A percentile compares a stretch with the other conserved stretches of the same genome.
Evolutionary conservation across 2,113 vertebrate species (phyloP).

Genomic region (Dissostichus mawsoni): DNA sequence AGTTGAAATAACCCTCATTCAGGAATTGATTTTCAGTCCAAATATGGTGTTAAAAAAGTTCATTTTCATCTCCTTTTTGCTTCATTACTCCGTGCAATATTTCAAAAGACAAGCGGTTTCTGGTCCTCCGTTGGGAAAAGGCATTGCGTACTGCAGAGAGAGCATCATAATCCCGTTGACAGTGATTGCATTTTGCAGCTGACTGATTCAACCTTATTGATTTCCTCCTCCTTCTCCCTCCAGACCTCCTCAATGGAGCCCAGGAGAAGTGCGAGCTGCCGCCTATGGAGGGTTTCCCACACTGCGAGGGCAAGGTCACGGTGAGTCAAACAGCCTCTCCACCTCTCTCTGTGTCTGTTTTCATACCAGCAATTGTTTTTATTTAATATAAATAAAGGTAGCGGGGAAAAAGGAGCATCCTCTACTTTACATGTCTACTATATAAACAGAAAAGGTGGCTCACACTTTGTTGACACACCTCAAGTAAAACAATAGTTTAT

Average conservation of each 20-base stretch:
- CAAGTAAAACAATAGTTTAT: background rate
- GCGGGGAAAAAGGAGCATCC: background rate
- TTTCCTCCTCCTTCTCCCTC: conserved; percentile 32
- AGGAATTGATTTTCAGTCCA: no score
- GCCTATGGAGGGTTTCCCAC: conserved; percentile 96
- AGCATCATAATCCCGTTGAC: background rate
- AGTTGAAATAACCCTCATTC: no score
- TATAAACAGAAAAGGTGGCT: background rate
- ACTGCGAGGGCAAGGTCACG: conserved; percentile 97
- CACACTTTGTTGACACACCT: background rate
- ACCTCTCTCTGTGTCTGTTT: background rate
- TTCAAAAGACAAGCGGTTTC: no score
- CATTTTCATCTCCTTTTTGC: no score
- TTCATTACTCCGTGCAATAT: background rate
- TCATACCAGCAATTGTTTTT: background rate
- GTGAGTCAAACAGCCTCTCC: conserved; percentile 77
- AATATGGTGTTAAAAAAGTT: no score
- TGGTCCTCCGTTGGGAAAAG: background rate
- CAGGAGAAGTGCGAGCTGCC: conserved; percentile 99
- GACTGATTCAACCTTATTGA: conserved; percentile 48
- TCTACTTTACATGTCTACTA: background rate
- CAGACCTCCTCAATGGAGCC: conserved; percentile 97
- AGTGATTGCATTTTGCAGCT: conserved; percentile 4
- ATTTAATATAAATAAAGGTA: background rate
- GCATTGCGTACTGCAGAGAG: background rate